Evolutionary conservation across 1,140 invertebrate species (phyloP), one percentile per base, ranked within the genome.

Genomic region (Metopolophium dirhodum): DNA sequence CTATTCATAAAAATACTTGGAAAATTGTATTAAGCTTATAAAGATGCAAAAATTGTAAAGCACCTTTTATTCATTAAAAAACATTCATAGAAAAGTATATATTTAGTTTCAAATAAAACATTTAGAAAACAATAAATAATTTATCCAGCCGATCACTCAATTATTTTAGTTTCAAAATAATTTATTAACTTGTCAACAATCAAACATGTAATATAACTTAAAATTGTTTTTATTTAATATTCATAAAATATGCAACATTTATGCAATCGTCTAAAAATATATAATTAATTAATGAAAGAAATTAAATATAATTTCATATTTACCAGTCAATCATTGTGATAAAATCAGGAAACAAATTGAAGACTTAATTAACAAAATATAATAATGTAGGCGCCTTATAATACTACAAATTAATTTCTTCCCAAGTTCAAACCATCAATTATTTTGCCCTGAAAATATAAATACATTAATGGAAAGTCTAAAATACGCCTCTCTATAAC

Each of bases 241-340:
- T n/a, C 30, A 35, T 77, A 35, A 77, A n/a, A n/a, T 68, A 68
- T 68, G 9, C 61, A 68, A 68, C 61, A 68, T n/a, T 11, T n/a
- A n/a, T 77, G 14, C 18, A 77, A n/a, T 77, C n/a, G 6, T 77
- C 61, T n/a, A 18, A 77, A 77, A 77, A 18, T 35, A 77, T n/a
- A 14, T n/a, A 77, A n/a, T 30, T 35, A n/a, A 68, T n/a, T n/a
- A 30, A 18, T n/a, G n/a, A n/a, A 61, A n/a, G 26, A 61, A 23
- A 54, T 47, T n/a, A 23, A 51, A 35, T 54, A 54, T 54, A 54
- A 54, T 22, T 6, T 90, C 18, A 68, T 68, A 90, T 9, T 90
- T 90, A 90, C 89, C 89, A 90, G 23, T 90, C 54, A 90, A 90
- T 90, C 89, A 90, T 90, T 90, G 26, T 90, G 45, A n/a, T n/a